Evolutionary conservation across 2,113 vertebrate species (phyloP), one percentile per base, ranked within the genome.

Genomic region (Emydocephalus ijimae): DNA sequence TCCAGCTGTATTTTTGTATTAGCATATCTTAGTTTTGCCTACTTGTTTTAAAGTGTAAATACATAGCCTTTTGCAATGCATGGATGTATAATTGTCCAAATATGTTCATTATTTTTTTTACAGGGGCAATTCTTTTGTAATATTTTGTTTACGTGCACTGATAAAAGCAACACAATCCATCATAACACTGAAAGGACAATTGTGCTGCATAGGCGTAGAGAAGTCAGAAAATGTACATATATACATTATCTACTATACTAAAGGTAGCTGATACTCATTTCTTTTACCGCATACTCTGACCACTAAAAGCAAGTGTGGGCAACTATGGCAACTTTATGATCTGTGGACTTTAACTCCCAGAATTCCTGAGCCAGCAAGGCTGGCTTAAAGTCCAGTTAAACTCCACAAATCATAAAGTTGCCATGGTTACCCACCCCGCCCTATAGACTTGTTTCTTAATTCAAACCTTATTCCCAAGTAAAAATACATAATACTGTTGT

Each of bases 101-200:
- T 21, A 88, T 2, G 14, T 10, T 74, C 1, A 54, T 50, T 0
- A 1, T 92, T 55, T 24, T 81, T 74, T 87, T 85, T n/a, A 85
- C 52, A 20, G 1, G 43, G 39, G 87, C 0, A n/a, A 89, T 93
- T 93, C 59, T 87, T 95, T 92, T 95, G 56, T 91, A 93, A 95
- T 56, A 39, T 88, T 26, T 34, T 56, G 6, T 55, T 56, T 56
- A 21, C 23, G n/a, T 14, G 69, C 0, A 89, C 5, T 89, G 5
- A 26, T 61, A 24, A 89, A 96, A 94, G 14, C 50, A 54, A 11
- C 45, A 57, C 43, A 39, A 39, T 26, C 89, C 14, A 55, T 89
- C 91, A 89, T 50, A 88, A 92, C 26, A 39, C 9, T 54, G n/a
- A 55, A 81, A 29, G 15, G 1, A 6, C 87, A 24, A 39, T 88